A percentile compares a stretch with the other conserved stretches of the same genome.
Evolutionary conservation across 2,797 vertebrate species (phyloP).

Genomic region (Buphagus erythrorhynchus): DNA sequence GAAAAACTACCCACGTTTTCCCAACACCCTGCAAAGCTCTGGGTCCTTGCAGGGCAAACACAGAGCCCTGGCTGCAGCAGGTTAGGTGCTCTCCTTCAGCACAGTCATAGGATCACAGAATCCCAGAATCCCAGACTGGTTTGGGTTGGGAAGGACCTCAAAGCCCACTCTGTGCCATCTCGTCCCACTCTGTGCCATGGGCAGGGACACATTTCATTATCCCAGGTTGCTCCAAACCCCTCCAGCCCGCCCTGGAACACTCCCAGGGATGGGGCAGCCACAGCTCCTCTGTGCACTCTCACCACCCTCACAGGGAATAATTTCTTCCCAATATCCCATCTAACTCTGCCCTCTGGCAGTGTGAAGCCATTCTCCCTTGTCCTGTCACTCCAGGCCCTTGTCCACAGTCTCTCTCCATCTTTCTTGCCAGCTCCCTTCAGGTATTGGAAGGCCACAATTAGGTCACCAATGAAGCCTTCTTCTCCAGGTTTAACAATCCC

Average conservation of each 20-base stretch:
- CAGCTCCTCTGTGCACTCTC: neutral
- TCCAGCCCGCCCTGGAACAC: neutral
- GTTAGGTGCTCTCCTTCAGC: neutral
- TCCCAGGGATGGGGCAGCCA: neutral
- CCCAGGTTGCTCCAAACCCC: neutral
- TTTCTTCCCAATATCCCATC: neutral
- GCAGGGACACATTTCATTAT: neutral
- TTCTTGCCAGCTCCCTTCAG: neutral
- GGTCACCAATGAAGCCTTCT: neutral
- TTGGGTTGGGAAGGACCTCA: neutral
- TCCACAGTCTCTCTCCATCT: neutral
- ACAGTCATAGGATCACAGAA: neutral
- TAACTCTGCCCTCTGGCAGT: neutral
- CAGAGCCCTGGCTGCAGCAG: neutral
- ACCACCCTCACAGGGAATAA: neutral
- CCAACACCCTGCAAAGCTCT: neutral
- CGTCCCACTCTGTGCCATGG: neutral
- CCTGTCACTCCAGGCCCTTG: neutral
- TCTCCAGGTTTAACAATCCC: neutral
- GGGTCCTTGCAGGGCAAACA: neutral
- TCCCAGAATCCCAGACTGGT: neutral
- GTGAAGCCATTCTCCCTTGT: neutral
- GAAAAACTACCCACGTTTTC: fast-evolving
- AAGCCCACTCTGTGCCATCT: neutral
- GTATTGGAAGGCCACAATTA: neutral